phyloP scores from a whole-genome alignment of 1,140 invertebrate species.

The Chlorops oryzae region DNA sequence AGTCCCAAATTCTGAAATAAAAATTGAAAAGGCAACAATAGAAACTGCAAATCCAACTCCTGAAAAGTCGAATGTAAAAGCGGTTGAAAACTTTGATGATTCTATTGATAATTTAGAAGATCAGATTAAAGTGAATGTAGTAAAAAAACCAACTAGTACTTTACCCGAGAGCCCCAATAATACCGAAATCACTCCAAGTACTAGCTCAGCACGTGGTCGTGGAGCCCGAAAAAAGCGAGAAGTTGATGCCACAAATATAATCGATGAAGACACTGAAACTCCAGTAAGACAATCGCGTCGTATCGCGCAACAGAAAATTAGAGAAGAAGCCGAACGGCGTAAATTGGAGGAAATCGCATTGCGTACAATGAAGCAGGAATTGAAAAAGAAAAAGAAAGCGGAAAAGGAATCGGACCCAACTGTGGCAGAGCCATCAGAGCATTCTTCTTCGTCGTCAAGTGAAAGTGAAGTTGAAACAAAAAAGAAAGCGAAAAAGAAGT shows the following conservation, averaged over 20 bases:
- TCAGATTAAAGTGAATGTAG: no score
- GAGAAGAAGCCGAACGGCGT: slow-evolving; percentile 69
- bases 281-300: slow-evolving; percentile 69
- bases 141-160: no score
- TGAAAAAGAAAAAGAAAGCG: slow-evolving; percentile 56
- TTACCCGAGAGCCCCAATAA: slow-evolving; percentile 6
- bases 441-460: slow-evolving; percentile 43
- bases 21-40: slow-evolving; percentile 4
- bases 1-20: slow-evolving; percentile 1
- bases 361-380: slow-evolving; percentile 56
- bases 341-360: slow-evolving; percentile 64
- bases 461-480: slow-evolving; percentile 51
- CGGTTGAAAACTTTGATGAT: no score
- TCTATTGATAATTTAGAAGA: no score
- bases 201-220: slow-evolving; percentile 26
- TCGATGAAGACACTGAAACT: slow-evolving; percentile 43
- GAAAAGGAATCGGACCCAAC: slow-evolving; percentile 39
- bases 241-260: slow-evolving; percentile 49
- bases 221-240: slow-evolving; percentile 50
- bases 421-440: slow-evolving; percentile 47
- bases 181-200: slow-evolving; percentile 1
- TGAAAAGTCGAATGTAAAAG: no score
- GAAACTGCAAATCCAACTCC: slow-evolving; percentile 4
- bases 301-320: slow-evolving; percentile 79
- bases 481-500: slow-evolving; percentile 53